phyloP scores from a whole-genome alignment of 2,888 invertebrate genomes.

The Drosophila diplacantha region DNA sequence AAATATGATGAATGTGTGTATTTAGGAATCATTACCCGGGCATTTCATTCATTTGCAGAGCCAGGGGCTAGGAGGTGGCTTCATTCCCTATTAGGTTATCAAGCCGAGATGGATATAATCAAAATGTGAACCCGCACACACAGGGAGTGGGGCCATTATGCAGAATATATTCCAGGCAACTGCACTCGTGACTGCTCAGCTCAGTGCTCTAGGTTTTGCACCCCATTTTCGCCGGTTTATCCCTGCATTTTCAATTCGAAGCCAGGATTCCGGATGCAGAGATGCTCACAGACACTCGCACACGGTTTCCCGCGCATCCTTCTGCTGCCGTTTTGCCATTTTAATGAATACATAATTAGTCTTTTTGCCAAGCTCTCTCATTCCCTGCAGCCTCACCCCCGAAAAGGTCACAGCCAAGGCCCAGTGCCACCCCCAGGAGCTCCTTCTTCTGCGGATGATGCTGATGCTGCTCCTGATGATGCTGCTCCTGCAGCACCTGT shows the following conservation, averaged over 20 bases:
- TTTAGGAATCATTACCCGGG: conserved; percentile 39
- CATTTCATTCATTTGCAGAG: conserved; percentile 8
- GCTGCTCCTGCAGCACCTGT: conserved; percentile 52
- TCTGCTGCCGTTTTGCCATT: conserved; percentile 59
- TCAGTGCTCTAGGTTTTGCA: not conserved
- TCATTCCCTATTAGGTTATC: conserved; percentile 41
- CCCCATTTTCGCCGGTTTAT: not conserved
- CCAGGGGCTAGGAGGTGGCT: conserved; percentile 1
- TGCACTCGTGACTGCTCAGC: conserved; percentile 37
- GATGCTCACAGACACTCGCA: conserved; percentile 12
- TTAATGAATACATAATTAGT: conserved; percentile 74
- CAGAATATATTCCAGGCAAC: conserved; percentile 38
- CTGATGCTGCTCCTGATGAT: conserved; percentile 2
- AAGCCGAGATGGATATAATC: conserved; percentile 32
- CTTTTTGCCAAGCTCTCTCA: conserved; percentile 53
- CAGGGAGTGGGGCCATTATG: conserved; percentile 43
- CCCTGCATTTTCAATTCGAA: conserved; percentile 23
- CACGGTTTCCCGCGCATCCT: conserved; percentile 10
- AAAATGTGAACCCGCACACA: conserved; percentile 23
- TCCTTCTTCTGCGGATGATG: not conserved
- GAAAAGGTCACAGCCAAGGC: conserved; percentile 3
- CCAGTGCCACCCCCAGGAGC: not conserved
- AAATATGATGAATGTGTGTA: conserved; percentile 33
- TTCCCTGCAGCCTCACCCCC: not conserved
- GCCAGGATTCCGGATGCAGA: conserved; percentile 9